Evolutionary conservation across 1,140 invertebrate species (phyloP).

Genomic region (Bombus cullumanus): DNA sequence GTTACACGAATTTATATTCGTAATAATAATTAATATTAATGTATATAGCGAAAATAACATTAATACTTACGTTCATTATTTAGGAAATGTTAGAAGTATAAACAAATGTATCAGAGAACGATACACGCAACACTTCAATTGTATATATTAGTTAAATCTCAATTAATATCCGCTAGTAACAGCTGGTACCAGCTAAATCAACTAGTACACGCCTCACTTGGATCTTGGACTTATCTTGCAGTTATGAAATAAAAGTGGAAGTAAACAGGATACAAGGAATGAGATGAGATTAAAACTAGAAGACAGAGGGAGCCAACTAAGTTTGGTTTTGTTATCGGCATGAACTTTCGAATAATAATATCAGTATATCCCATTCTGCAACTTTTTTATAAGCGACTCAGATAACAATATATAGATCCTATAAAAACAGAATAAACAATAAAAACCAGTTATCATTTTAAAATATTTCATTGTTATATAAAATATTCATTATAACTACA

Average conservation of each 20-base stretch:
- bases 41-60: background rate
- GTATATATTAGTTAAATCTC: no score
- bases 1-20: background rate
- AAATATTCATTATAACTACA: background rate
- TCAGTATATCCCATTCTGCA: background rate
- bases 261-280: no score
- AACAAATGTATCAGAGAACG: background rate
- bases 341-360: slow-evolving; percentile 1
- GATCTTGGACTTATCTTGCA: background rate
- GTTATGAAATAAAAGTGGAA: background rate
- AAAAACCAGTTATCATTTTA: background rate
- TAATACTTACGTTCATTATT: slow-evolving; percentile 36
- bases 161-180: no score
- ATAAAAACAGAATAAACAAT: background rate
- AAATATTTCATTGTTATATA: no score
- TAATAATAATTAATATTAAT: background rate
- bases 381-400: background rate
- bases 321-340: background rate
- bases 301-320: background rate
- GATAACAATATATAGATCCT: background rate
- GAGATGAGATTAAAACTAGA: no score
- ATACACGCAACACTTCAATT: background rate
- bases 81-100: background rate
- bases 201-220: accelerated
- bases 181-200: no score